These are phyloP conservation scores for Pangasianodon gigas DNA, from an alignment of 2,113 vertebrate genomes.

Conservation along the genomic window DNA sequence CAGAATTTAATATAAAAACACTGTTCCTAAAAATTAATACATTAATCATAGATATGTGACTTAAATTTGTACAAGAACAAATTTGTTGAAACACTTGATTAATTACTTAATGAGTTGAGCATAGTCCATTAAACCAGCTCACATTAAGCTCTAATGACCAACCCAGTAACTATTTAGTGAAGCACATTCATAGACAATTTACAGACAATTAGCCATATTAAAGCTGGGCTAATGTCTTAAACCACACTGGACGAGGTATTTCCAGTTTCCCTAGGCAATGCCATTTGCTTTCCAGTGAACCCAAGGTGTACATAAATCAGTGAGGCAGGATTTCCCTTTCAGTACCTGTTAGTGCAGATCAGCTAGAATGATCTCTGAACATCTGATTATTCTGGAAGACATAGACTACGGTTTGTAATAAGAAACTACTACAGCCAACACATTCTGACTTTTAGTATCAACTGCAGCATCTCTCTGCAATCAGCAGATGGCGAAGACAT, in stretches of 20 bases:
- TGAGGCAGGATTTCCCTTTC: neutral
- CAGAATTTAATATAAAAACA: neutral
- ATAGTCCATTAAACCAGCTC: conserved; percentile 11
- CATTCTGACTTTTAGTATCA: neutral
- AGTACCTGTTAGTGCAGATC: neutral
- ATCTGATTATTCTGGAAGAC: too few species aligned
- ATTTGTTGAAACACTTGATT: conserved; percentile 5
- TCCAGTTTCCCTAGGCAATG: neutral
- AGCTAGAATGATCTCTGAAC: neutral
- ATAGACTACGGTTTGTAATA: neutral
- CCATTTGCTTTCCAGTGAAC: neutral
- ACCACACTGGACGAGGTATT: neutral
- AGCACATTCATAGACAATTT: neutral
- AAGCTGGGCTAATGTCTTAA: neutral
- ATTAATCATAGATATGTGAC: conserved; percentile 6
- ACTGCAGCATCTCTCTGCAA: neutral
- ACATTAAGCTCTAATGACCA: conserved; percentile 11
- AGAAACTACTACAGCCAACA: neutral
- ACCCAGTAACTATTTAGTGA: neutral
- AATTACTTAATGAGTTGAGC: conserved; percentile 7
- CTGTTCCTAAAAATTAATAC: conserved; percentile 4
- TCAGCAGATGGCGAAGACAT: neutral
- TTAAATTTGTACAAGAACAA: conserved; percentile 21
- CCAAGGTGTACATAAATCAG: neutral
- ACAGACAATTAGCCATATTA: conserved; percentile 12